Evolutionary conservation across 2,797 vertebrate genomes (phyloP).

Genomic region (Melanotaenia pygmaea): DNA sequence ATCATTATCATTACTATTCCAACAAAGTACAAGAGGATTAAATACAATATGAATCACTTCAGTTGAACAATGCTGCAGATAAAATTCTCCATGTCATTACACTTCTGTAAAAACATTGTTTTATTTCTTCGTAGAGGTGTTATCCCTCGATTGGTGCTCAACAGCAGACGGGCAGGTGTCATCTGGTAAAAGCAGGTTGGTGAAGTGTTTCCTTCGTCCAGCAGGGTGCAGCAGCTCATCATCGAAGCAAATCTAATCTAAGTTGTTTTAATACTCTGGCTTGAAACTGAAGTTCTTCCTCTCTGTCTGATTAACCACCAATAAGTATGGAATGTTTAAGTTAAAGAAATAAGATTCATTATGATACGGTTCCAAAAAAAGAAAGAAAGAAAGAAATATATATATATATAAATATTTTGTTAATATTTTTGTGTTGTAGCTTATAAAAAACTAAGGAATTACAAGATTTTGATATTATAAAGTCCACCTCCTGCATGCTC

Average conservation of each 20-base stretch:
- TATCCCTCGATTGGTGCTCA: neutral
- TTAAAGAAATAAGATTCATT: neutral
- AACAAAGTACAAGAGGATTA: neutral
- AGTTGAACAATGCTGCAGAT: neutral
- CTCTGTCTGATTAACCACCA: neutral
- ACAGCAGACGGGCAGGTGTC: neutral
- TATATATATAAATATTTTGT: too few species aligned
- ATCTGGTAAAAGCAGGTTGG: neutral
- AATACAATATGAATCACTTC: neutral
- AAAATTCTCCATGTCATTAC: neutral
- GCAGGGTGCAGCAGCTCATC: conserved; percentile 47
- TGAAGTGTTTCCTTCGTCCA: conserved; percentile 30
- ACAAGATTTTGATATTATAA: conserved; percentile 70
- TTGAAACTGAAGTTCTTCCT: conserved; percentile 4
- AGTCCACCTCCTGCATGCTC: conserved; percentile 46
- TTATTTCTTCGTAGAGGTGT: neutral
- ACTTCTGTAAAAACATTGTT: neutral
- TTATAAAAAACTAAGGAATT: neutral
- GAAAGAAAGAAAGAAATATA: too few species aligned
- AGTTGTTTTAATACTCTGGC: neutral
- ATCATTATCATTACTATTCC: neutral
- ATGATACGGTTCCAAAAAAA: neutral
- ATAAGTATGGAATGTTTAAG: neutral
- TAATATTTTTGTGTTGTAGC: neutral
- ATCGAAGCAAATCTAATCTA: neutral